Evolutionary conservation across 2,113 vertebrate genomes (phyloP), one percentile per base, ranked within the genome.

Genomic region (Canis aureus): DNA sequence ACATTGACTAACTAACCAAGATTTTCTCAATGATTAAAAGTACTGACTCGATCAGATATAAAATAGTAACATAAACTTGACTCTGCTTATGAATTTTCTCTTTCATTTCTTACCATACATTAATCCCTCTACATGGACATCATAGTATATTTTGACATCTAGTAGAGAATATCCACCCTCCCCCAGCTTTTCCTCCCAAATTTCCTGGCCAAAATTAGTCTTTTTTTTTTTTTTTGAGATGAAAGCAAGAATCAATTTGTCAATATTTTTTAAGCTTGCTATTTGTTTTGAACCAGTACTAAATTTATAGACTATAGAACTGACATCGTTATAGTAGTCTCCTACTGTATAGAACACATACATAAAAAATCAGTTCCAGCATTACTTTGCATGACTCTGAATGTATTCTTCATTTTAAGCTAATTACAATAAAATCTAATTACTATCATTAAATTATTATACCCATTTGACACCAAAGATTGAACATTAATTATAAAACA

Each of bases 361-460:
- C 67, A 85, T 94, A 79, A 94, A 96, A 96, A 85, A 93, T 89
- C 66, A 83, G 96, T 95, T 97, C 96, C n/a, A 69, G 32, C 85
- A 98, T 95, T 81, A 49, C 91, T 97, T 78, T 89, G 80, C 95
- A 92, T 27, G 89, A 29, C 84, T 90, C 74, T 97, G 88, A 97
- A 97, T 86, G 27, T 80, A 91, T 51, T 98, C 95, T 95, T 95
- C 97, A 97, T 97, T 98, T 92, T 94, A 98, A 97, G 89, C 95
- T 98, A 98, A 98, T 98, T 98, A 98, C 43, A 98, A 98, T 79
- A 97, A 98, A 98, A 96, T 97, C 85, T 98, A 98, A 98, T 98
- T 98, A 98, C 97, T 98, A 98, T n/a, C 83, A 98, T 98, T 97
- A 97, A 97, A 78, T 60, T 97, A 98, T 97, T 96, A 91, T 96